Base-by-base conservation (phyloP, 1,140 invertebrate genomes). In the Batillaria attramentaria region DNA sequence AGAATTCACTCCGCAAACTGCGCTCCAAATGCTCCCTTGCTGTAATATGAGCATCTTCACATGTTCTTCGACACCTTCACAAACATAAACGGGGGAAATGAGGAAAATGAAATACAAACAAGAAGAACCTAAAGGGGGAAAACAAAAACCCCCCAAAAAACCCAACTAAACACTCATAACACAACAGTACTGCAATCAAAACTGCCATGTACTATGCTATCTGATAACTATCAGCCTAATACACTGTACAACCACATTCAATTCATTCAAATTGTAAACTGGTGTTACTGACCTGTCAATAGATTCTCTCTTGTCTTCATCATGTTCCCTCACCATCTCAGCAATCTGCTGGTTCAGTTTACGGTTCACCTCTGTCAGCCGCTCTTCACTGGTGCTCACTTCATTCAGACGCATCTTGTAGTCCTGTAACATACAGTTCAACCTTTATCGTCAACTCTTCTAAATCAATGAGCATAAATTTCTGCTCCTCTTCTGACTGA, bases 321-420 rank as follows among this genome's bases (percentile, higher is more conserved):
- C 88, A 77, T 81, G 88, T 31, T 89, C 86, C 41, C 81, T 79
- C 1, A 90, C 84, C 87, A 90, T 88, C 70, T 86, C 83, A 39
- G 87, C 82, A 13, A 90, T 89, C 68, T 88, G 86, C 31, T 80
- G 79, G 72, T 79, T 89, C 18, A 90, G 83, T 72, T 89, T 83
- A 8, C 80, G 35, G 75, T 90, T 89, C 5, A 89, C 85, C 65
- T 88, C 87, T 6, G 81, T 84, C 54, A 89, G 57, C 57, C 79
- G 85, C 46, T 86, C 87, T 62, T 90, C 89, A 84, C 81, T 90
- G 33, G 78, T 79, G 4, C 83, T 86, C 18, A 86, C 81, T 60
- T 87, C 87, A 33, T 87, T 83, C 33, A 90, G 77, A 31, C 87
- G 83, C 33, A 78, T 81, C 74, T 87, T 85, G 70, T 88, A 79